phyloP scores from a whole-genome alignment of 2,113 vertebrate genomes.

The Strix aluco region DNA sequence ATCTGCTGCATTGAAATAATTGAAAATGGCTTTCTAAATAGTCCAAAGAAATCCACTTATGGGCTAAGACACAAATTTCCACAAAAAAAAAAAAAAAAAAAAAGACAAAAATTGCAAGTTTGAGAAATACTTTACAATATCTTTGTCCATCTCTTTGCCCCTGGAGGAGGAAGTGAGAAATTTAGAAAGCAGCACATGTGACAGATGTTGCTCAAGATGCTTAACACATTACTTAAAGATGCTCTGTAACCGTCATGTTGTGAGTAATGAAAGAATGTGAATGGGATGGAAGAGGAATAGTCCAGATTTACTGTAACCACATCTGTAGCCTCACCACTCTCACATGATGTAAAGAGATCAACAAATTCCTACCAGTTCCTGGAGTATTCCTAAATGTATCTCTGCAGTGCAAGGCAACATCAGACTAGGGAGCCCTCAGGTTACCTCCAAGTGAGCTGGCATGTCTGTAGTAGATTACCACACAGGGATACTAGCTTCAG shows the following conservation, averaged over 20 bases:
- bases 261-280: neutral
- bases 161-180: constrained; percentile 30
- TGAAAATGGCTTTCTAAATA: neutral
- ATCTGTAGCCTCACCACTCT: neutral
- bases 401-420: neutral
- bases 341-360: neutral
- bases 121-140: neutral
- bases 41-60: neutral
- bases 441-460: constrained; percentile 39
- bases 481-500: neutral
- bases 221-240: constrained; percentile 26
- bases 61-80: neutral
- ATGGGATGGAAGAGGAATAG: neutral
- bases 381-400: neutral
- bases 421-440: neutral
- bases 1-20: neutral
- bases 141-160: constrained; percentile 9
- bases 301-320: constrained; percentile 7
- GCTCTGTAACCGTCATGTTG: constrained; percentile 7
- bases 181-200: constrained; percentile 24
- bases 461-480: neutral
- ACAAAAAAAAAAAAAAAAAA: neutral
- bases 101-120: neutral
- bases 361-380: neutral
- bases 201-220: constrained; percentile 41